Evolutionary conservation across 2,113 vertebrate species (phyloP).

Genomic region (Gavia stellata): DNA sequence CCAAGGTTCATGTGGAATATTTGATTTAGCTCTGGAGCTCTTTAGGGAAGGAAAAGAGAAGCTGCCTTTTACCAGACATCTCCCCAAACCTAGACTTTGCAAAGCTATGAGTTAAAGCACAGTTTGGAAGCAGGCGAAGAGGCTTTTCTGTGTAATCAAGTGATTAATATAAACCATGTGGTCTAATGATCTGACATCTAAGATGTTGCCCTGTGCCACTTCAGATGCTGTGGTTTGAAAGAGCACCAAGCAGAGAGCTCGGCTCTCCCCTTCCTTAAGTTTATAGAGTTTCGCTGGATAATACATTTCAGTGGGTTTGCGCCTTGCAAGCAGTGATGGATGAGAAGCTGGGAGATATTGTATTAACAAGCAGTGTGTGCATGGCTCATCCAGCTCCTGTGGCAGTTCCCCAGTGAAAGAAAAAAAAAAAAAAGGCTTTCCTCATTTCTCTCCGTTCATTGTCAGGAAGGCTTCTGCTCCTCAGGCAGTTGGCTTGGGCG

Average conservation of each 20-base stretch:
- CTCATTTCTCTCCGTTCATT: neutral
- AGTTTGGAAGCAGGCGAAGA: neutral
- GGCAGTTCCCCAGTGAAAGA: neutral
- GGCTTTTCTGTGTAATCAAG: neutral
- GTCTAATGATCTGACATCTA: neutral
- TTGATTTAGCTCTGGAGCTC: neutral
- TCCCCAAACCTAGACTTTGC: neutral
- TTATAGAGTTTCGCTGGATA: neutral
- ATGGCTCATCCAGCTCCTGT: neutral
- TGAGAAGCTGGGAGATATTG: neutral
- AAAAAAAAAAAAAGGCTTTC: neutral
- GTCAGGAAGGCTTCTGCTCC: neutral
- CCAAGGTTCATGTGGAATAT: neutral
- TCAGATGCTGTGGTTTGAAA: slow-evolving; percentile 1
- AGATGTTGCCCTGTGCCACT: neutral
- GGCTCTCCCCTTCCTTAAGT: neutral
- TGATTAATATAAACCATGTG: neutral
- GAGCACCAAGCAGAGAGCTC: neutral
- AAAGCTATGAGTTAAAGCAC: neutral
- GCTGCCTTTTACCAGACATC: neutral
- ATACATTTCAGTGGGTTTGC: neutral
- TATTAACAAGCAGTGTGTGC: neutral
- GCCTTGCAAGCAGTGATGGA: neutral
- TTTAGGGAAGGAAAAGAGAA: neutral
- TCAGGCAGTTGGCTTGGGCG: neutral